Percentiles rank a stretch among this genome's conserved stretches.
Evolutionary conservation across 2,888 invertebrate species (phyloP).

Genomic region (Galerucella nymphaeae): DNA sequence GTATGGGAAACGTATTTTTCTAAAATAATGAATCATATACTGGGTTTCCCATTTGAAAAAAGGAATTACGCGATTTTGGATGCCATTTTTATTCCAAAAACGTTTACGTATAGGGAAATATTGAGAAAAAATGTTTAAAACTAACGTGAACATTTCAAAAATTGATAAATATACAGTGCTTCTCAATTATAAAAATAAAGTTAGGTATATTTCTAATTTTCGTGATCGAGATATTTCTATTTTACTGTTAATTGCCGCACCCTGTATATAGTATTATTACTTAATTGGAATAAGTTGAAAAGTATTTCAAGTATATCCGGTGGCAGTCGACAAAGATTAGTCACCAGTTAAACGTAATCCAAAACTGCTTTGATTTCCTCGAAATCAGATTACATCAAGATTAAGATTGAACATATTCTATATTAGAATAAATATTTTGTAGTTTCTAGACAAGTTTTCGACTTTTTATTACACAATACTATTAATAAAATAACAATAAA

Average conservation of each 20-base stretch:
- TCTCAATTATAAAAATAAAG: too few species aligned
- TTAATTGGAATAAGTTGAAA: constrained; percentile 28
- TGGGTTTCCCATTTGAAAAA: too few species aligned
- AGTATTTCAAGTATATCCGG: constrained; percentile 43
- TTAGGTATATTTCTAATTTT: too few species aligned
- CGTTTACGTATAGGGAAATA: too few species aligned
- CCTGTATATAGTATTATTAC: not conserved
- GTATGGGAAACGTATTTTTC: too few species aligned
- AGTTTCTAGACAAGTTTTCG: not conserved
- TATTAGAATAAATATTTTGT: not conserved
- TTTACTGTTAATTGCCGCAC: not conserved
- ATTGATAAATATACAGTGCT: too few species aligned
- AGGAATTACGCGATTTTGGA: too few species aligned
- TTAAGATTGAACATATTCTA: not conserved
- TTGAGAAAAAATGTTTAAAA: too few species aligned
- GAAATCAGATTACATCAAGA: constrained; percentile 43
- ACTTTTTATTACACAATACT: not conserved
- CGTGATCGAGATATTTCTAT: too few species aligned
- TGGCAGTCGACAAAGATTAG: constrained; percentile 27
- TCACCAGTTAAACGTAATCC: constrained; percentile 32
- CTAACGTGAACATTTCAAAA: too few species aligned
- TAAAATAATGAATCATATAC: too few species aligned
- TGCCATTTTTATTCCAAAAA: too few species aligned
- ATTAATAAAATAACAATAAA: not conserved
- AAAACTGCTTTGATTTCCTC: constrained; percentile 36